Evolutionary conservation across 1,140 invertebrate genomes (phyloP).

Genomic region (Atta texana): DNA sequence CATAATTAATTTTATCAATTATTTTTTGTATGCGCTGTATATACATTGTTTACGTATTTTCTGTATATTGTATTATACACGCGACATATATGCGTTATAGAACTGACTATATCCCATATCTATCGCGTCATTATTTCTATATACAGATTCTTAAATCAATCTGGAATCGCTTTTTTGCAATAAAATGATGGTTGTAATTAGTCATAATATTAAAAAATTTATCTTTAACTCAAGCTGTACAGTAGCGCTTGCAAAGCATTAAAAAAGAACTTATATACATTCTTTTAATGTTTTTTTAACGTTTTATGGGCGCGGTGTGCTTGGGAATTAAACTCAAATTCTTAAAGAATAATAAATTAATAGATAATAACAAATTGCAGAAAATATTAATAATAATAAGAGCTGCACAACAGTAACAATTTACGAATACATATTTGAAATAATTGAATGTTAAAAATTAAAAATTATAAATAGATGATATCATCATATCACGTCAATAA

Average conservation of each 20-base stretch:
- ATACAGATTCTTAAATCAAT: background rate
- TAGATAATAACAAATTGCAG: background rate
- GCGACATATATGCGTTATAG: background rate
- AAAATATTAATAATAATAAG: background rate
- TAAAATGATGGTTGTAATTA: background rate
- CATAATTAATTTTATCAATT: constrained; percentile 1
- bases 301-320: no score
- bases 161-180: background rate
- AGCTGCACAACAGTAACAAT: background rate
- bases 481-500: background rate
- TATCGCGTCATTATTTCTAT: constrained; percentile 1
- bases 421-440: background rate
- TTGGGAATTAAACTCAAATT: background rate
- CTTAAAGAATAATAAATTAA: background rate
- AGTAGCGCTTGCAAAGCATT: no score
- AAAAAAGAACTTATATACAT: no score
- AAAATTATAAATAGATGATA: background rate
- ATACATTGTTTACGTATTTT: constrained; percentile 11
- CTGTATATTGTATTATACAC: background rate
- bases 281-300: no score
- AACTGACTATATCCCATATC: background rate
- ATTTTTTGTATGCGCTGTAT: background rate
- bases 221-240: no score
- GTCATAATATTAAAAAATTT: background rate
- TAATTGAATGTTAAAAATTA: background rate